phyloP scores from a whole-genome alignment of 2,113 vertebrate species.

The Epinephelus fuscoguttatus region DNA sequence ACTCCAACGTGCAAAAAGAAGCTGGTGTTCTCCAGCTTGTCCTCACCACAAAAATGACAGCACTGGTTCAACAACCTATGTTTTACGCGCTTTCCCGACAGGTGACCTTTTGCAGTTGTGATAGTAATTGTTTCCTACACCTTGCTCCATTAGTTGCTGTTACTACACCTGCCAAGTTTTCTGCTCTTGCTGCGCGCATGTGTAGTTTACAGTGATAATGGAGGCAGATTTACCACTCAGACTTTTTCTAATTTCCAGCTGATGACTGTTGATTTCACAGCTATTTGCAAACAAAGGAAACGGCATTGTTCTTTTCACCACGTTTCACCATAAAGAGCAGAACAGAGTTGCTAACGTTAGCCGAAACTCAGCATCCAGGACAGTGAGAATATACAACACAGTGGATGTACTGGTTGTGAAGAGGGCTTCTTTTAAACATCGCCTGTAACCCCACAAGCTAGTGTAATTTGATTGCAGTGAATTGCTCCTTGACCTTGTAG shows the following conservation, averaged over 20 bases:
- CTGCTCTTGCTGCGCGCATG: not conserved
- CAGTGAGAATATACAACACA: too few relatives aligned
- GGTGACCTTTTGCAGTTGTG: constrained; percentile 6
- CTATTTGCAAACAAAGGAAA: not conserved
- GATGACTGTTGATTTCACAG: not conserved
- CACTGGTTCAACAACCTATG: not conserved
- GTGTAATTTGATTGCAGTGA: not conserved
- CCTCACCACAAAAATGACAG: not conserved
- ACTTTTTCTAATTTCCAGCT: not conserved
- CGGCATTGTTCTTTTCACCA: not conserved
- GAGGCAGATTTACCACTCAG: not conserved
- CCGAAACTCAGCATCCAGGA: too few relatives aligned
- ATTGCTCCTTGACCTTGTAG: not conserved
- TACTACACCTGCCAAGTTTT: not conserved
- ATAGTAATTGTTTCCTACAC: not conserved
- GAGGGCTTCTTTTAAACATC: too few relatives aligned
- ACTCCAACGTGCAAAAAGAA: not conserved
- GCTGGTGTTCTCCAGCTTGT: not conserved
- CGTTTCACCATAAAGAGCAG: not conserved
- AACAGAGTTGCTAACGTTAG: too few relatives aligned
- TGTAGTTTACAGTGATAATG: not conserved
- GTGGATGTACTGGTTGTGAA: not conserved
- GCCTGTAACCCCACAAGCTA: too few relatives aligned
- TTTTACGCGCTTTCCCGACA: not conserved
- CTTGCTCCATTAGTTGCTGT: not conserved